Percentiles rank a stretch among this genome's conserved stretches.
Conservation (phyloP, 2,888 invertebrate species). For the Cistogaster globosa region DNA sequence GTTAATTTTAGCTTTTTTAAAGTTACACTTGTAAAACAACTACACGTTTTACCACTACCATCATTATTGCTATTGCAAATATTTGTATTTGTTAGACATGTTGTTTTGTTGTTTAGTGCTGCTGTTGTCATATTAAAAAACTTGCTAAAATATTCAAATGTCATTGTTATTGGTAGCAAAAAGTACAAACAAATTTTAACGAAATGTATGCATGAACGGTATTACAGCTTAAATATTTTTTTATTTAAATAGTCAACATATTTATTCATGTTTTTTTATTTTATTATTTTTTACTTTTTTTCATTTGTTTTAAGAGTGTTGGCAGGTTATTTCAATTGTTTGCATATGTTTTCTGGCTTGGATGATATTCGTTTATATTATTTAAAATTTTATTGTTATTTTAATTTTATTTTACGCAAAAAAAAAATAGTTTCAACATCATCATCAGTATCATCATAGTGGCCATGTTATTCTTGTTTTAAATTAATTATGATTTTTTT, state of each 20-base stretch:
- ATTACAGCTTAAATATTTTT: conserved; percentile 1
- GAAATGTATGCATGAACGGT: not conserved
- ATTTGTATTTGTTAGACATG: conserved; percentile 13
- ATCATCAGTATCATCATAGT: too few species aligned
- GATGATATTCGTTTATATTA: too few species aligned
- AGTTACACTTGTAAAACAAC: not conserved
- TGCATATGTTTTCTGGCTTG: not conserved
- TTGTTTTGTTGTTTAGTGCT: not conserved
- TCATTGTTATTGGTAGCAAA: conserved; percentile 35
- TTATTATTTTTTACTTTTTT: not conserved
- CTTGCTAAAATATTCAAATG: conserved; percentile 34
- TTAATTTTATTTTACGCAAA: too few species aligned
- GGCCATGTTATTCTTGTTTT: too few species aligned
- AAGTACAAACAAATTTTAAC: not conserved
- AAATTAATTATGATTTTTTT: too few species aligned
- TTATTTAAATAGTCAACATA: not conserved
- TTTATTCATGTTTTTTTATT: not conserved
- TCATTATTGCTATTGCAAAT: conserved; percentile 7
- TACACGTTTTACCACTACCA: not conserved
- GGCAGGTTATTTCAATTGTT: not conserved
- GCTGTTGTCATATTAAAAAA: not conserved
- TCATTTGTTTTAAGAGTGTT: not conserved
- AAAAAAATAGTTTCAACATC: too few species aligned
- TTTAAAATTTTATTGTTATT: too few species aligned
- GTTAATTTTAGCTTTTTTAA: not conserved